Evolutionary conservation across 2,888 invertebrate genomes (phyloP), one percentile per base, ranked within the genome.

Genomic region (Netelia fuscicornis): DNA sequence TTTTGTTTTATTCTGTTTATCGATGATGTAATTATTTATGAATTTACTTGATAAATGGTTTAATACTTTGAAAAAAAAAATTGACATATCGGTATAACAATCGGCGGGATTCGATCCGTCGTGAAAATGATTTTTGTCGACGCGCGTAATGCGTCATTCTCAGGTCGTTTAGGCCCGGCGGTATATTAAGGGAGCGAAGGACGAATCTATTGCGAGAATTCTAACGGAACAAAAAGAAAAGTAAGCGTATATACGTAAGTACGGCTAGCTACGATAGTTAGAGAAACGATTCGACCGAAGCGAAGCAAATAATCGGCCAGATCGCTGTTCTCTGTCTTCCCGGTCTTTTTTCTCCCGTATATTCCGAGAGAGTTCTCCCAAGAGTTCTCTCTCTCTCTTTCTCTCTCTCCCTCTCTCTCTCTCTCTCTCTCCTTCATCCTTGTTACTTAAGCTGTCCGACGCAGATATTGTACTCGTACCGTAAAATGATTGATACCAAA

Each of bases 401-500:
- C 30, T 30, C 30, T 30, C 30, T 25, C 25, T 25, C 25, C 1
- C 25, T 25, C 25, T 25, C 25, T 25, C 25, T 1, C 25, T 64
- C 75, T 56, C 25, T 6, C 68, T 44, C 60, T 77, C 30, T 42
- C 60, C 84, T 86, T 84, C 87, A 9, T 68, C 75, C 87, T 86
- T 86, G 87, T 90, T 89, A 89, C 89, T 89, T 88, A 88, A 88
- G 86, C 91, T 92, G 92, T 92, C 92, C 87, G 85, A 83, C 78
- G 83, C 92, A 92, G 91, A 86, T 86, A 79, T 83, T 88, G 86
- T 88, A 84, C 89, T 87, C 74, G 86, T 86, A 85, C 87, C 88
- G 89, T 87, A 87, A 89, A 89, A 92, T 92, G 92, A 92, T 92
- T 90, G 91, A 92, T 91, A 89, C 87, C 87, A 86, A 83, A 86